Evolutionary conservation across 2,113 vertebrate species (phyloP).

Genomic region (Athene cunicularia): DNA sequence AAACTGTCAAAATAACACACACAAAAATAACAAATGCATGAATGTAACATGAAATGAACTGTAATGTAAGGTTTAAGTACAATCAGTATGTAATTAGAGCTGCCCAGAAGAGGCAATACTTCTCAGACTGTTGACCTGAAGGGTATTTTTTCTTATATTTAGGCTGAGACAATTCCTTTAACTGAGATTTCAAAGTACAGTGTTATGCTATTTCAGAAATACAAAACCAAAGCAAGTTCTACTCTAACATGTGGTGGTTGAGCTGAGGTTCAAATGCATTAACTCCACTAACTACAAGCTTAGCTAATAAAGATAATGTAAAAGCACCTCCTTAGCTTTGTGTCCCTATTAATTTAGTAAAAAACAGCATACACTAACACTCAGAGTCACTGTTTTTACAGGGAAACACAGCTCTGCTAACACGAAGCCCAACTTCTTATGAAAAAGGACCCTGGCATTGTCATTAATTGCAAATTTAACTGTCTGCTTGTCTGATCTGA

Average conservation of each 20-base stretch:
- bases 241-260: not conserved
- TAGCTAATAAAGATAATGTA: not conserved
- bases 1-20: not conserved
- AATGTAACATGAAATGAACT: not conserved
- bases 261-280: not conserved
- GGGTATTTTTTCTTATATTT: not conserved
- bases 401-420: not conserved
- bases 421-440: not conserved
- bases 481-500: not conserved
- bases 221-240: not conserved
- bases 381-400: not conserved
- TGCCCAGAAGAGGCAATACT: not conserved
- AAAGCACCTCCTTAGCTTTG: not conserved
- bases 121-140: not conserved
- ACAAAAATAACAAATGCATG: not conserved
- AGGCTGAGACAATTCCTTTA: not conserved
- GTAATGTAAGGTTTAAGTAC: not conserved
- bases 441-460: not conserved
- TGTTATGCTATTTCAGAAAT: not conserved
- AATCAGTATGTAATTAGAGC: constrained; percentile 9
- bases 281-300: not conserved
- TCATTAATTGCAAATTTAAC: not conserved
- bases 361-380: not conserved
- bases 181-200: not conserved
- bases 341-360: not conserved